Percentiles rank a stretch among this genome's conserved stretches.
These are phyloP conservation scores for Hybognathus amarus DNA, from an alignment of 2,797 vertebrate species.

Conservation along the genomic window DNA sequence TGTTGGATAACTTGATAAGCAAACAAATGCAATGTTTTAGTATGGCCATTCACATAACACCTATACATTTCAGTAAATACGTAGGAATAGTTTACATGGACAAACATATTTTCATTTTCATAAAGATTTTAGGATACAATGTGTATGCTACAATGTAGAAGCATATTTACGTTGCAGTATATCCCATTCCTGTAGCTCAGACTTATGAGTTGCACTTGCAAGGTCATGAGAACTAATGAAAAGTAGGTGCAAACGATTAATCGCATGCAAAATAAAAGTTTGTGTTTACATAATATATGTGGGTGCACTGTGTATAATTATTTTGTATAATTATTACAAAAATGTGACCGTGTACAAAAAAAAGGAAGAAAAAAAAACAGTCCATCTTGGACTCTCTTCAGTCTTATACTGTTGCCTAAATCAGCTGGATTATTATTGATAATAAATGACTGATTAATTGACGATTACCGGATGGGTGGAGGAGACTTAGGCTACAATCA, in stretches of 20 bases:
- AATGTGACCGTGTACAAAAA: no score
- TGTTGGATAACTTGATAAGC: not conserved
- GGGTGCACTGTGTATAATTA: no score
- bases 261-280: no score
- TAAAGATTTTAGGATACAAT: not conserved
- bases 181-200: not conserved
- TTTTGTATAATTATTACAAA: no score
- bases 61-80: not conserved
- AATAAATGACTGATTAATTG: not conserved
- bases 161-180: not conserved
- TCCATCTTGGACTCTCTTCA: not conserved
- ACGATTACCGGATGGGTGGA: not conserved
- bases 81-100: not conserved
- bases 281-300: no score
- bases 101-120: not conserved
- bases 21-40: not conserved
- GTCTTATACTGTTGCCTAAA: not conserved
- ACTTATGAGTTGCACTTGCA: not conserved
- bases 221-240: not conserved
- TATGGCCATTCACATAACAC: not conserved
- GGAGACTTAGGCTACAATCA: not conserved
- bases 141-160: not conserved
- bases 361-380: not conserved
- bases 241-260: no score
- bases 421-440: not conserved